phyloP scores from a whole-genome alignment of 2,797 vertebrate species.

The Enteromius paludinosus region DNA sequence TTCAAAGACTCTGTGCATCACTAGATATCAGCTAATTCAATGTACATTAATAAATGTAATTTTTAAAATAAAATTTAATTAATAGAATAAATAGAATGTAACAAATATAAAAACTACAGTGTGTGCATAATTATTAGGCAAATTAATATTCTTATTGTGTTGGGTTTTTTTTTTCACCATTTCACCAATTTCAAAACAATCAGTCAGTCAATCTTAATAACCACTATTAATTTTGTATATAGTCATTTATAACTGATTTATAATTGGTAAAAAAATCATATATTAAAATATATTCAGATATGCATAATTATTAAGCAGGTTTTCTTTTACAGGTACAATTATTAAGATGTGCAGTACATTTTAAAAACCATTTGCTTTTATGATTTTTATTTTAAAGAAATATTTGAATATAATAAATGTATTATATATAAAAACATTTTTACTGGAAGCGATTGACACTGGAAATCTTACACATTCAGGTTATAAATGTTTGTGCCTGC shows the following conservation, averaged over 20 bases:
- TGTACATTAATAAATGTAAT: background rate
- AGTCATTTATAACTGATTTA: background rate
- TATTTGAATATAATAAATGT: no score
- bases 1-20: background rate
- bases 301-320: background rate
- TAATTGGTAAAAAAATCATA: background rate
- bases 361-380: background rate
- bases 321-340: background rate
- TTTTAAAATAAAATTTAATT: background rate
- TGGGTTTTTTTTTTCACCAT: background rate
- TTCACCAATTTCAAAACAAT: background rate
- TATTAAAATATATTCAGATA: no score
- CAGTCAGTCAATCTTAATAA: background rate
- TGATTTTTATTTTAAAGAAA: no score
- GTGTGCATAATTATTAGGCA: no score
- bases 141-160: background rate
- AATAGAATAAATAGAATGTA: background rate
- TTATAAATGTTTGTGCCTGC: background rate
- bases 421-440: no score
- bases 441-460: background rate
- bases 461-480: background rate
- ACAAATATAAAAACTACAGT: background rate
- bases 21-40: background rate
- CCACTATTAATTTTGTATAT: background rate
- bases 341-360: background rate